A percentile compares a stretch with the other conserved stretches of the same genome.
Evolutionary conservation across 2,113 vertebrate species (phyloP).

Genomic region (Ibidorhyncha struthersii): DNA sequence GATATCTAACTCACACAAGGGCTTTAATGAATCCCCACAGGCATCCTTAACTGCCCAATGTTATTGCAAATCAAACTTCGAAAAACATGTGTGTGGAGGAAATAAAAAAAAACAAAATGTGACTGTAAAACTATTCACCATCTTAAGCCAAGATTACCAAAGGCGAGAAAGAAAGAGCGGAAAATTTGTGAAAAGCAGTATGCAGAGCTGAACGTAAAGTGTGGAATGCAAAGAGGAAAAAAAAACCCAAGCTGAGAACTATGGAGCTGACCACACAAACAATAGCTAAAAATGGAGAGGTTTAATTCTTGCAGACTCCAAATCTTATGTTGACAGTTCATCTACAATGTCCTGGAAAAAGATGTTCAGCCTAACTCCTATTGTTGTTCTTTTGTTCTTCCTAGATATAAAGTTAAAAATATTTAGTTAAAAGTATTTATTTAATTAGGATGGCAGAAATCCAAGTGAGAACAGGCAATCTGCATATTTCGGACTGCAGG

Average conservation of each 20-base stretch:
- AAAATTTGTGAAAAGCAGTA: neutral
- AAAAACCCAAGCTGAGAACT: neutral
- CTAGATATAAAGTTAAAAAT: neutral
- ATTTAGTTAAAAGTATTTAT: neutral
- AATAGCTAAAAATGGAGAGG: neutral
- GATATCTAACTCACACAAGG: neutral
- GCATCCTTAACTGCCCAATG: neutral
- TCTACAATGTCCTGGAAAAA: neutral
- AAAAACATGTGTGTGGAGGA: accelerated
- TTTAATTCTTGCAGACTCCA: neutral
- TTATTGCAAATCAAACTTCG: neutral
- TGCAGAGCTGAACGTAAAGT: neutral
- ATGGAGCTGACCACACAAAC: neutral
- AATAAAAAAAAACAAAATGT: neutral
- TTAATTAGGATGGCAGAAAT: neutral
- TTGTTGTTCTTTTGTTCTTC: neutral
- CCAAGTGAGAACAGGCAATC: neutral
- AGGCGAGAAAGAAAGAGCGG: neutral
- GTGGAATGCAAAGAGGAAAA: neutral
- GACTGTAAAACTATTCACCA: neutral
- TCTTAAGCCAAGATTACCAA: neutral
- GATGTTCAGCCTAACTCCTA: neutral
- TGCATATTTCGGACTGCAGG: neutral
- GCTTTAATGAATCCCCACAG: neutral
- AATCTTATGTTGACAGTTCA: neutral